Conservation (phyloP, 2,888 invertebrate species). For the Drosophila kuntzei region DNA sequence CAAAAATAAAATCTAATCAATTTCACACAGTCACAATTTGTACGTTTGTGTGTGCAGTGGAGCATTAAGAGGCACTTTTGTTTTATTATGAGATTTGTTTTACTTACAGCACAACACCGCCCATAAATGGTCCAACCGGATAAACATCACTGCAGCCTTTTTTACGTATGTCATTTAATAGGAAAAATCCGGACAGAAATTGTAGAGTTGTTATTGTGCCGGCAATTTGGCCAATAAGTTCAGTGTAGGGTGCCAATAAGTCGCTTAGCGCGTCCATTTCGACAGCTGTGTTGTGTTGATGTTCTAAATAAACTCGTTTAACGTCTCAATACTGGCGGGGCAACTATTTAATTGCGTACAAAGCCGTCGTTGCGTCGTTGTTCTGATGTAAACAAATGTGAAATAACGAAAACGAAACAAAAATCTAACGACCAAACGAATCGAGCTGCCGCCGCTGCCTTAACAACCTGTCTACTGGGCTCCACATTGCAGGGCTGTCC, state of each 20-base stretch:
- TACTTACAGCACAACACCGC: slow-evolving; percentile 92
- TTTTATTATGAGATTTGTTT: slow-evolving; percentile 4
- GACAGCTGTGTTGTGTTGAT: slow-evolving; percentile 23
- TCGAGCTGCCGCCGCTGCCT: slow-evolving; percentile 28
- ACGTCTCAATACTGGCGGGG: neutral
- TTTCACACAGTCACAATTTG: slow-evolving; percentile 36
- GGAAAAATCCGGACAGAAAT: slow-evolving; percentile 92
- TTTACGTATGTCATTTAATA: slow-evolving; percentile 91
- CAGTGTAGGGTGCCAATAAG: slow-evolving; percentile 80
- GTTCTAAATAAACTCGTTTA: slow-evolving; percentile 55
- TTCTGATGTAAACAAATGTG: slow-evolving; percentile 45
- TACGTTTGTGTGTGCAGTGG: slow-evolving; percentile 28
- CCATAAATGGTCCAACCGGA: slow-evolving; percentile 90
- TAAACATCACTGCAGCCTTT: slow-evolving; percentile 89
- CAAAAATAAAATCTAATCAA: slow-evolving; percentile 63
- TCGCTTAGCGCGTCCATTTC: slow-evolving; percentile 80
- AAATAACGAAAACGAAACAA: slow-evolving; percentile 72
- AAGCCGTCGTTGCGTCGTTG: neutral
- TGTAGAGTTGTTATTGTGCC: slow-evolving; percentile 92
- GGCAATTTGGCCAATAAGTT: slow-evolving; percentile 87
- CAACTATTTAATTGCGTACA: slow-evolving; percentile 7
- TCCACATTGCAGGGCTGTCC: slow-evolving; percentile 49
- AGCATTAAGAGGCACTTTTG: slow-evolving; percentile 22
- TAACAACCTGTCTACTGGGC: slow-evolving; percentile 64
- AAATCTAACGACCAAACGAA: slow-evolving; percentile 43